Evolutionary conservation across 1,140 invertebrate genomes (phyloP), one percentile per base, ranked within the genome.

Genomic region (Pogonus chalceus): DNA sequence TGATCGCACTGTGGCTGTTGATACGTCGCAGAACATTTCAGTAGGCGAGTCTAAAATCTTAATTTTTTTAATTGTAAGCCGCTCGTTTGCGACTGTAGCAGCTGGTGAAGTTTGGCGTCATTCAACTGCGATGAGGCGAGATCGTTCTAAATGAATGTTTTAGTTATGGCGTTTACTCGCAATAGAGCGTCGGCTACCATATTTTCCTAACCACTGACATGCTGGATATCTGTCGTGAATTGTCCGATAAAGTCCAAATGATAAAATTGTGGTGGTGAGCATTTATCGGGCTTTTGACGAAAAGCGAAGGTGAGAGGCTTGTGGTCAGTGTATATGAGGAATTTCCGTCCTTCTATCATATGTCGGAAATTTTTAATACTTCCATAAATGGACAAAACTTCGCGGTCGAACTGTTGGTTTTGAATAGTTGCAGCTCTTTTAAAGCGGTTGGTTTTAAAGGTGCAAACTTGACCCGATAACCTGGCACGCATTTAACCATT

Each of bases 301-400:
- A 66, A 67, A 0, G 62, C 62, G 43, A 55, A 63, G 1, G 54
- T 67, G 1, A 74, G 57, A 2, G 71, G 70, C 51, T 69, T 70
- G 39, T 74, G 72, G 50, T 75, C 70, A 0, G 69, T 73, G 39
- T 56, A 67, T 3, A 71, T 59, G 1, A 53, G 55, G 21, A 69
- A 64, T 1, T 51, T 23, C 35, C 61, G 39, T 10, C 61, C 65
- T 58, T 71, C 66, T 16, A 72, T 14, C 43, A 62, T 46, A 31
- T 65, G 60, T 16, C 50, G 16, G 53, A 71, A 72, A 55, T 58
- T 56, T 52, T 55, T 59, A 22, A 61, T 49, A 9, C 61, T 59
- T 7, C 31, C 12, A 51, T 66, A 68, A 2, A 66, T 60, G 10
- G 65, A 65, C 7, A 71, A 46, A 2, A 72, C 52, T 53, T 71